Percentiles rank a stretch among this genome's conserved stretches.
phyloP scores from a whole-genome alignment of 2,113 vertebrate species.

The Turdus rufiventris region DNA sequence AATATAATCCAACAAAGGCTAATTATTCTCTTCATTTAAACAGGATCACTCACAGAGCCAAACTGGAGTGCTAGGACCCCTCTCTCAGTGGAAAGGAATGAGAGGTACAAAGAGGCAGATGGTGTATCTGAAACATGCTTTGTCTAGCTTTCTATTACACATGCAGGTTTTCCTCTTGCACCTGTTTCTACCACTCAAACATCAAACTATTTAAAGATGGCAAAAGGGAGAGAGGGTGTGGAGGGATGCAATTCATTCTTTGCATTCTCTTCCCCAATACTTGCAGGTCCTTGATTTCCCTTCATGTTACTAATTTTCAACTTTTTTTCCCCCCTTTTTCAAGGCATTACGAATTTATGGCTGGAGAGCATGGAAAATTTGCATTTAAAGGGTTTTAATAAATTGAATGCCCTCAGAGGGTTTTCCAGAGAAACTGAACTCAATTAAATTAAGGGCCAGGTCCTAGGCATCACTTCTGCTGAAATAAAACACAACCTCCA shows the following conservation, averaged over 20 bases:
- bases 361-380: neutral
- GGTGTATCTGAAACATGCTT: neutral
- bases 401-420: neutral
- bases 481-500: neutral
- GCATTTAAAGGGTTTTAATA: neutral
- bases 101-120: neutral
- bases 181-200: conserved; percentile 16
- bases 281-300: neutral
- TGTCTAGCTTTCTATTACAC: neutral
- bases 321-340: neutral
- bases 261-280: neutral
- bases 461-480: neutral
- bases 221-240: neutral
- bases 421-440: neutral
- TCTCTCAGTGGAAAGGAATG: neutral
- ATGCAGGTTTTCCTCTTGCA: neutral
- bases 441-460: neutral
- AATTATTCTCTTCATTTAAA: neutral
- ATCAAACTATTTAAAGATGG: neutral
- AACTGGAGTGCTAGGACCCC: neutral
- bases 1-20: neutral
- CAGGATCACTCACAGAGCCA: neutral
- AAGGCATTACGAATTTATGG: neutral
- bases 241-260: neutral
- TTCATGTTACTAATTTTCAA: neutral